Conservation (phyloP, 2,888 invertebrate genomes). For the Phrixothrix hirtus region DNA sequence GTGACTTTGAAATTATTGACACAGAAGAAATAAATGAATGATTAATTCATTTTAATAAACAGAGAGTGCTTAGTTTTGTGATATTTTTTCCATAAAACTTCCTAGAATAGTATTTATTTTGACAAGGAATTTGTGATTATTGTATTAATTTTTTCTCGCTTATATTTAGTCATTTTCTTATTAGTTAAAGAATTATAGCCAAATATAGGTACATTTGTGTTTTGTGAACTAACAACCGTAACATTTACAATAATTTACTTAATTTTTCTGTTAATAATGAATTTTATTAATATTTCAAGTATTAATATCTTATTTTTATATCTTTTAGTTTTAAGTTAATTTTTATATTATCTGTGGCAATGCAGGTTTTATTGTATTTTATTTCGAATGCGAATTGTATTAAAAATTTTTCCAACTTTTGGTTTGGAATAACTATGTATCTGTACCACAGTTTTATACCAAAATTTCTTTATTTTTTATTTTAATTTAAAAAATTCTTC, state of each 20-base stretch:
- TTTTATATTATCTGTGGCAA: too few species aligned
- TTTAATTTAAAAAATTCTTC: too few species aligned
- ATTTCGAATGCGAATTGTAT: too few species aligned
- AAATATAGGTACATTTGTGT: slow-evolving; percentile 6
- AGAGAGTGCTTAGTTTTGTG: slow-evolving; percentile 28
- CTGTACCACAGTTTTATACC: too few species aligned
- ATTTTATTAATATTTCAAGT: slow-evolving; percentile 11
- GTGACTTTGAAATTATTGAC: too few species aligned
- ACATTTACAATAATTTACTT: slow-evolving; percentile 9
- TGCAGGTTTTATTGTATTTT: too few species aligned
- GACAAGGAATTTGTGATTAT: slow-evolving; percentile 18
- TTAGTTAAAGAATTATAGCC: background rate
- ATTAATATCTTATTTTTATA: slow-evolving; percentile 16
- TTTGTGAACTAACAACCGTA: slow-evolving; percentile 10
- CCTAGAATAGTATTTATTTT: slow-evolving; percentile 31
- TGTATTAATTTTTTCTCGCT: slow-evolving; percentile 14
- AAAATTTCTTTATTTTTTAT: too few species aligned
- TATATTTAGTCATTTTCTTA: slow-evolving; percentile 16
- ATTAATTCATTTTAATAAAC: slow-evolving; percentile 2
- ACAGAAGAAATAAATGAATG: too few species aligned
- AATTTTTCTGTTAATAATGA: slow-evolving; percentile 8
- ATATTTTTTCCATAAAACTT: slow-evolving; percentile 25
- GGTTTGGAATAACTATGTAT: too few species aligned
- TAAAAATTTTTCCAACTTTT: too few species aligned
- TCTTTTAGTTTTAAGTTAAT: too few species aligned